These are phyloP conservation scores for Staurois parvus DNA, from an alignment of 2,797 vertebrate species.

Conservation along the genomic window DNA sequence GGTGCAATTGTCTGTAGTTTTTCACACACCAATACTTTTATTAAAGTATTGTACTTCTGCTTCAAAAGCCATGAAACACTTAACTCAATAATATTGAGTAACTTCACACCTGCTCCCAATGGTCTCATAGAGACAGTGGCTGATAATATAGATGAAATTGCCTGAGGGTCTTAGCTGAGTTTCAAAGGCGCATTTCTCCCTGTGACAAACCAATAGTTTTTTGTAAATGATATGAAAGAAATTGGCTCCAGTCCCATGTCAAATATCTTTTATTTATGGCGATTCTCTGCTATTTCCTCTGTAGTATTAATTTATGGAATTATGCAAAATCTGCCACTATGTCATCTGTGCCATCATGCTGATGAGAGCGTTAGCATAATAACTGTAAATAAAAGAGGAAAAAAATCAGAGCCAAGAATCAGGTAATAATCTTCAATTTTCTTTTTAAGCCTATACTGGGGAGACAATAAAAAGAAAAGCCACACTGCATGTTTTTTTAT, in stretches of 20 bases:
- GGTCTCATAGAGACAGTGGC: conserved; percentile 50
- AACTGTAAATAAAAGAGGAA: conserved; percentile 10
- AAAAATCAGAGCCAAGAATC: neutral
- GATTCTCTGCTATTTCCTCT: conserved; percentile 22
- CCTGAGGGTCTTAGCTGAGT: conserved; percentile 41
- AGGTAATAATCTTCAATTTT: conserved; percentile 14
- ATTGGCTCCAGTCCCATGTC: conserved; percentile 41
- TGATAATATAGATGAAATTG: conserved; percentile 55
- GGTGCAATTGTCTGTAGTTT: conserved; percentile 31
- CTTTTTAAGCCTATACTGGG: conserved; percentile 3
- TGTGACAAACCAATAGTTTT: conserved; percentile 52
- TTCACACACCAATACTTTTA: conserved; percentile 42
- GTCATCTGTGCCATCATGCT: neutral
- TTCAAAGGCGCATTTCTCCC: conserved; percentile 48
- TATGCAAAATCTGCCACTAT: conserved; percentile 9
- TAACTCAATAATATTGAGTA: conserved; percentile 57
- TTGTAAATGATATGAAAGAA: conserved; percentile 58
- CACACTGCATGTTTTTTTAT: neutral
- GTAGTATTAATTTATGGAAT: conserved; percentile 35
- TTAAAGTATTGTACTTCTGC: conserved; percentile 45
- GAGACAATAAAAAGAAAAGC: neutral
- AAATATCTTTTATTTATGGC: conserved; percentile 50
- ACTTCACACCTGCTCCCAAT: conserved; percentile 57
- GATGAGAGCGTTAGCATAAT: conserved; percentile 11
- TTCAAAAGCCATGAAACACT: conserved; percentile 55